Conservation (phyloP, 2,113 vertebrate genomes). For the Phrynocephalus versicolor region DNA sequence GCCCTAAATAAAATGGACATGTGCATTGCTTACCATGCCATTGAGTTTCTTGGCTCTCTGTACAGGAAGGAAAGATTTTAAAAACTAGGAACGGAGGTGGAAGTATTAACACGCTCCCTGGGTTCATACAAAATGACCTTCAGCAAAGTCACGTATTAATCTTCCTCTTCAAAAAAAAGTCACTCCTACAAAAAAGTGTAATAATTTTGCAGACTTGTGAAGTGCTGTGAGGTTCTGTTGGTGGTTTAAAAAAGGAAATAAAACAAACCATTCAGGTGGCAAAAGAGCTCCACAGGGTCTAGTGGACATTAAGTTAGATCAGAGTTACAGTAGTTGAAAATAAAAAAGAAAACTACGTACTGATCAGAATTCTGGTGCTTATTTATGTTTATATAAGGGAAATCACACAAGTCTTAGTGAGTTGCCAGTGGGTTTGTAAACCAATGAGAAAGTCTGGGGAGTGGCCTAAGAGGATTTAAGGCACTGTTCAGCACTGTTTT, state of each 20-base stretch:
- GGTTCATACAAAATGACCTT: neutral
- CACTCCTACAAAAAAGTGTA: neutral
- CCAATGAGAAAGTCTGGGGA: too few species aligned
- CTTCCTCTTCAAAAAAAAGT: neutral
- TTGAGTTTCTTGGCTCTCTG: neutral
- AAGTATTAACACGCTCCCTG: neutral
- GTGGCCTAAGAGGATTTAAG: too few species aligned
- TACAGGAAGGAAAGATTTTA: neutral
- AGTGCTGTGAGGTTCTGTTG: neutral
- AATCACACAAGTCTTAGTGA: too few species aligned
- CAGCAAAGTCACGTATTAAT: neutral
- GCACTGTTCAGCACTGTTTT: too few species aligned
- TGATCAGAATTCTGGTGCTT: too few species aligned
- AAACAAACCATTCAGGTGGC: neutral
- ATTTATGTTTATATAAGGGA: too few species aligned
- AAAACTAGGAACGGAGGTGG: neutral
- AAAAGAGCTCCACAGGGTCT: neutral
- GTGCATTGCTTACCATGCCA: neutral
- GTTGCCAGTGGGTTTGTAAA: too few species aligned
- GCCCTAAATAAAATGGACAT: neutral
- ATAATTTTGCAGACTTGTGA: conserved; percentile 7
- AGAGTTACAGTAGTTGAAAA: too few species aligned
- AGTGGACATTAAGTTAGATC: neutral
- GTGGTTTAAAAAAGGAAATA: neutral
- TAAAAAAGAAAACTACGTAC: too few species aligned